These are phyloP conservation scores for Chauna torquata DNA, from an alignment of 2,113 vertebrate species.

Conservation along the genomic window DNA sequence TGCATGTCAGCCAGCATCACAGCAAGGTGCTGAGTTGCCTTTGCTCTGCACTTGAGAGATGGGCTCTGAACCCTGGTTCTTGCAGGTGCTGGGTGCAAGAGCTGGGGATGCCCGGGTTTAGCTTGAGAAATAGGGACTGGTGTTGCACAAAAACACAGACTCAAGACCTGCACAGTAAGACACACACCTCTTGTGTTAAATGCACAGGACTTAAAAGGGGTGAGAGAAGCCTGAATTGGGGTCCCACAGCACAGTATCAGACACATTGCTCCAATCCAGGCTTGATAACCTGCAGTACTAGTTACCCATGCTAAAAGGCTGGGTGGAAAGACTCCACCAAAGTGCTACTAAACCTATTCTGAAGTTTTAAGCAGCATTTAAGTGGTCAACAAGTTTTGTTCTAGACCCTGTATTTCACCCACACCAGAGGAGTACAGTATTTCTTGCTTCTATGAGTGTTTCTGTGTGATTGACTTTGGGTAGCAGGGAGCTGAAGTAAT, in stretches of 20 bases:
- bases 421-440: accelerated
- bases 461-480: constrained; percentile 19
- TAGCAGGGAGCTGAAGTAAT: constrained; percentile 1
- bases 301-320: neutral
- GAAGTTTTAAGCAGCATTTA: neutral
- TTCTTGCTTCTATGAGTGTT: constrained; percentile 3
- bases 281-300: neutral
- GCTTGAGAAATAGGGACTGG: accelerated
- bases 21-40: accelerated
- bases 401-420: neutral
- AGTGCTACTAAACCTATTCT: neutral
- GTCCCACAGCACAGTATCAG: neutral
- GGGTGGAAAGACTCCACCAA: neutral
- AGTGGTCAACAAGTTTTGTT: neutral
- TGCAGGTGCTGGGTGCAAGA: neutral
- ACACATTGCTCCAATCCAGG: neutral
- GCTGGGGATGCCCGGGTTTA: neutral
- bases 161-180: neutral
- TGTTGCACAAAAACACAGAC: neutral
- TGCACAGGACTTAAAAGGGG: neutral
- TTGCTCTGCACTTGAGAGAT: neutral
- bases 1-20: neutral
- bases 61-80: neutral
- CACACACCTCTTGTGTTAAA: neutral
- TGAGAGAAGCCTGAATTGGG: accelerated